Conservation (phyloP, 2,797 vertebrate species). For the Anolis apletophallus region DNA sequence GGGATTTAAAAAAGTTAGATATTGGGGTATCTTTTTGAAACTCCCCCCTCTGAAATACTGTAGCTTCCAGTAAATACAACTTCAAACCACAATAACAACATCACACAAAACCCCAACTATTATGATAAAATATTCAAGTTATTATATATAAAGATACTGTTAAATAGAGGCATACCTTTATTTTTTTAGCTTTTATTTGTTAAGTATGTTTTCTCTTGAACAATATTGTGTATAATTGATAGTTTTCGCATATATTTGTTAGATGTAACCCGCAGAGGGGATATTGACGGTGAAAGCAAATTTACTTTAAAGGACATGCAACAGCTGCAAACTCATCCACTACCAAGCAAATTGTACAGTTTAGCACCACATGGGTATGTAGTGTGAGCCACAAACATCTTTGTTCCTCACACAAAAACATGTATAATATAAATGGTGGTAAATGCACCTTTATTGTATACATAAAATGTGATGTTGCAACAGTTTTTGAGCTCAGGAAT, state of each 20-base stretch:
- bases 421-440: background rate
- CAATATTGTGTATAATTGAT: background rate
- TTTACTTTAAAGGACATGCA: background rate
- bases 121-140: too few species aligned
- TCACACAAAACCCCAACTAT: too few species aligned
- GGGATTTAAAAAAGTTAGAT: background rate
- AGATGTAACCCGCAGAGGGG: background rate
- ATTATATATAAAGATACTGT: too few species aligned
- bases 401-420: background rate
- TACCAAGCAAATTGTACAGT: background rate
- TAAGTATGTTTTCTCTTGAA: background rate
- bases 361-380: background rate
- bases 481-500: background rate
- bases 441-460: background rate
- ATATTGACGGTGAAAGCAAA: background rate
- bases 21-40: background rate
- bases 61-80: background rate
- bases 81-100: too few species aligned
- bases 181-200: too few species aligned
- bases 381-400: background rate
- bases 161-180: too few species aligned
- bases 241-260: background rate
- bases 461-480: background rate
- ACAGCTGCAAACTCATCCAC: background rate
- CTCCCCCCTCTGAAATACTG: background rate